These are phyloP conservation scores for Lordiphosa mommai DNA, from an alignment of 1,140 invertebrate genomes.

Conservation along the genomic window DNA sequence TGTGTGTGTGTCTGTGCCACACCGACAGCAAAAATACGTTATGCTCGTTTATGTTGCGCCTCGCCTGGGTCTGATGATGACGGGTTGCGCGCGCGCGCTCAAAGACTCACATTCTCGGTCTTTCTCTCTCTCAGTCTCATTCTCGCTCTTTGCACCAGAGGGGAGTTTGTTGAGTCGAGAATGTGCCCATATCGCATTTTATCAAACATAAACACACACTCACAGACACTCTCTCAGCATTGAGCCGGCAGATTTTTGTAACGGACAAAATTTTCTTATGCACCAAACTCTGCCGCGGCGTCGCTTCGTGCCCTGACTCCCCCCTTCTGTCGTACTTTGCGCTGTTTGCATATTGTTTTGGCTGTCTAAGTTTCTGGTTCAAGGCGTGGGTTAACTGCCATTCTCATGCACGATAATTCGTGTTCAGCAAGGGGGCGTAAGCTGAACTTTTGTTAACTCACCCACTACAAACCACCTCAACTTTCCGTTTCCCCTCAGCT, in stretches of 20 bases:
- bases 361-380: conserved; percentile 17
- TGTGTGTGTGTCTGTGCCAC: conserved; percentile 43
- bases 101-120: conserved; percentile 47
- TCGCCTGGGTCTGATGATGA: conserved; percentile 25
- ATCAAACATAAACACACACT: conserved; percentile 73
- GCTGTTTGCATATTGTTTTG: conserved; percentile 27
- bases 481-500: too few species aligned
- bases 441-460: too few species aligned
- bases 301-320: neutral
- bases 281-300: conserved; percentile 26
- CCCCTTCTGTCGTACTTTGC: neutral
- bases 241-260: conserved; percentile 67
- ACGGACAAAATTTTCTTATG: conserved; percentile 74
- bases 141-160: conserved; percentile 23
- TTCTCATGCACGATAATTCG: too few species aligned
- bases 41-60: conserved; percentile 68
- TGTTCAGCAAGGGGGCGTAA: too few species aligned
- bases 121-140: conserved; percentile 4
- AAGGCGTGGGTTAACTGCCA: conserved; percentile 26
- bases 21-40: conserved; percentile 74
- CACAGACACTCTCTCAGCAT: conserved; percentile 30
- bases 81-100: conserved; percentile 38
- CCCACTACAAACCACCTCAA: too few species aligned
- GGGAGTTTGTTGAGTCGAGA: conserved; percentile 64
- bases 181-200: conserved; percentile 78